Evolutionary conservation across 2,113 vertebrate species (phyloP).

Genomic region (Pelusios castaneus): DNA sequence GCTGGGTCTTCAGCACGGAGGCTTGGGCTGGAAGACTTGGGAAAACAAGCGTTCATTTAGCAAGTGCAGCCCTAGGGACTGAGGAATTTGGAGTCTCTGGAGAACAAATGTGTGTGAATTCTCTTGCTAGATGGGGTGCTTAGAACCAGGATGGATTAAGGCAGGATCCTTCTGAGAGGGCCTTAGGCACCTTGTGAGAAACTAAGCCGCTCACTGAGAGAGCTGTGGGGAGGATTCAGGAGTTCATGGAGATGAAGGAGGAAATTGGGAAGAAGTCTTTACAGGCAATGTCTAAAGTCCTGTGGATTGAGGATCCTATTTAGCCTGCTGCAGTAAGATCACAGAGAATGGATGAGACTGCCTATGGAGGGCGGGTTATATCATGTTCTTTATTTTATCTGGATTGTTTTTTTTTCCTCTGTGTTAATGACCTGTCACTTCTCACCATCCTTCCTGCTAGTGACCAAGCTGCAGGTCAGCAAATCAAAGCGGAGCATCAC

Average conservation of each 20-base stretch:
- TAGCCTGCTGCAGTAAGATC: background rate
- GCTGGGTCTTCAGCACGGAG: background rate
- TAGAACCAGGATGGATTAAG: background rate
- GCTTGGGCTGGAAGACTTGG: background rate
- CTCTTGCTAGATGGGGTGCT: background rate
- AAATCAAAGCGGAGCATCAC: constrained; percentile 90
- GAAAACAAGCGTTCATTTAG: background rate
- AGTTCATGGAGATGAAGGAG: background rate
- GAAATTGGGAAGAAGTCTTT: background rate
- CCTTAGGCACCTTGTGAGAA: background rate
- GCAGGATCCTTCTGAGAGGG: background rate
- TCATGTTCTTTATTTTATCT: background rate
- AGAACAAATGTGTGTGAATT: background rate
- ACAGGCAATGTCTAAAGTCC: background rate
- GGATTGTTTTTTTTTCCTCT: background rate
- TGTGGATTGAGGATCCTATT: background rate
- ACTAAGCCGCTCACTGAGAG: background rate
- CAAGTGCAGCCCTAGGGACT: background rate
- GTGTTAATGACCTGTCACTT: background rate
- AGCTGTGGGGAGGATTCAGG: background rate
- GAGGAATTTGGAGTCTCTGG: background rate
- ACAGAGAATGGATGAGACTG: background rate
- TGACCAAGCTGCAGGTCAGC: constrained; percentile 91
- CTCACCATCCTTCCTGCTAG: constrained; percentile 66
- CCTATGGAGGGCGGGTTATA: background rate